Percentiles rank a stretch among this genome's conserved stretches.
phyloP scores from a whole-genome alignment of 2,797 vertebrate genomes.

The Sebastes minor region DNA sequence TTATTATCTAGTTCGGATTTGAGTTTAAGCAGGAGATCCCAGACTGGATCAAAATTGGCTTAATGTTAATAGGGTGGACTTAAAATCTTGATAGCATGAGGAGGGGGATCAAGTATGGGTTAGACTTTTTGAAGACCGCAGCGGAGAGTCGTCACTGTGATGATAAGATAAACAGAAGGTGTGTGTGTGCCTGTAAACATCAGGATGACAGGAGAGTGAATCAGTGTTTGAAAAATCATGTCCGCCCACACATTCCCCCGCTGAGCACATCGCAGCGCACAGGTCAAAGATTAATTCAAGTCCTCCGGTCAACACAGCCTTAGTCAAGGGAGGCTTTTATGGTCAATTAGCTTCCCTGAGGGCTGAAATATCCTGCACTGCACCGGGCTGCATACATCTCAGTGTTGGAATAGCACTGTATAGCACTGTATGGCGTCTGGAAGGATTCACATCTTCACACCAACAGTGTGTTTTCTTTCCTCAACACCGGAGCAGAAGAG shows the following conservation, averaged over 20 bases:
- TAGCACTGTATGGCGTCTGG: background rate
- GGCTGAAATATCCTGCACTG: background rate
- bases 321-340: slow-evolving; percentile 42
- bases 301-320: slow-evolving; percentile 31
- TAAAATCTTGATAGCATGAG: background rate
- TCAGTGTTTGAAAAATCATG: slow-evolving; percentile 24
- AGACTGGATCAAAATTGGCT: background rate
- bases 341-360: slow-evolving; percentile 25
- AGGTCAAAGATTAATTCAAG: slow-evolving; percentile 16
- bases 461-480: background rate
- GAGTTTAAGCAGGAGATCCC: background rate
- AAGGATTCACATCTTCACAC: background rate
- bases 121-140: background rate
- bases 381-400: slow-evolving; percentile 12
- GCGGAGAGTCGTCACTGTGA: background rate
- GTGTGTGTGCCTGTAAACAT: slow-evolving; percentile 10
- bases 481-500: background rate
- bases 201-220: slow-evolving; percentile 7
- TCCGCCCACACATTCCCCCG: slow-evolving; percentile 6
- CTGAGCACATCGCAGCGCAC: background rate
- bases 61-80: background rate
- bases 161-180: slow-evolving; percentile 12
- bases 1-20: background rate
- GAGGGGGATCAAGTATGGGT: no score
- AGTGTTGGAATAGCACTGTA: background rate